Conservation (phyloP, 1,140 invertebrate species). For the Holotrichia oblita region DNA sequence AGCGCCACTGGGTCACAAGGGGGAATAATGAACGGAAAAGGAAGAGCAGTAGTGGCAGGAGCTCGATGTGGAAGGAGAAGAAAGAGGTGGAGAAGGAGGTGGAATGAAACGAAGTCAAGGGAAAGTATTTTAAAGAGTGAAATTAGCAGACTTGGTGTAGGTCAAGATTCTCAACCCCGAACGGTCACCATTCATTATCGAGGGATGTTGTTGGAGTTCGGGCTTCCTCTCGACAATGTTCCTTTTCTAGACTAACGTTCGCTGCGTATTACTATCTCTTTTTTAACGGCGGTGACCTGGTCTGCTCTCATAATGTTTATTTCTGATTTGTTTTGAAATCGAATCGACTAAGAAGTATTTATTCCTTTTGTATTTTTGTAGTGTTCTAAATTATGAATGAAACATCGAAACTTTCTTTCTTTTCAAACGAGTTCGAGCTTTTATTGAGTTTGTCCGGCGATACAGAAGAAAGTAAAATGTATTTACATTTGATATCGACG, state of each 20-base stretch:
- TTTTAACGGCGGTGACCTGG: not conserved
- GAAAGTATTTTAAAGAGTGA: constrained; percentile 60
- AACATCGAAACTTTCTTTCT: not conserved
- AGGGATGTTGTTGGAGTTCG: constrained; percentile 33
- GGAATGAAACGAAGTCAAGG: constrained; percentile 55
- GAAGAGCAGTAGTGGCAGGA: constrained; percentile 35
- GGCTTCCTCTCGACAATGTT: constrained; percentile 4
- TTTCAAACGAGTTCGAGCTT: not conserved
- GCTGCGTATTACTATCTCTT: constrained; percentile 1
- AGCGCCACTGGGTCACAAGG: constrained; percentile 58
- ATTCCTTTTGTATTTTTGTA: constrained; percentile 6
- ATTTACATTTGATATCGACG: too few species aligned
- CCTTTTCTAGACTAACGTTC: not conserved
- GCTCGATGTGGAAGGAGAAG: not conserved
- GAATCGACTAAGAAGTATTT: not conserved
- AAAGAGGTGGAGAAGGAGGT: constrained; percentile 1
- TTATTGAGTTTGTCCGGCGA: too few species aligned
- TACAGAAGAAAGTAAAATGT: too few species aligned
- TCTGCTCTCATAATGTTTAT: constrained; percentile 11
- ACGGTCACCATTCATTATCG: constrained; percentile 38
- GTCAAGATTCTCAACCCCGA: constrained; percentile 48
- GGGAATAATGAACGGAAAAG: constrained; percentile 57
- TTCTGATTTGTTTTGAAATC: not conserved
- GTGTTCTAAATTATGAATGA: not conserved
- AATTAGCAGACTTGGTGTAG: constrained; percentile 57